Evolutionary conservation across 1,140 invertebrate species (phyloP).

Genomic region (Liolophura sinensis): DNA sequence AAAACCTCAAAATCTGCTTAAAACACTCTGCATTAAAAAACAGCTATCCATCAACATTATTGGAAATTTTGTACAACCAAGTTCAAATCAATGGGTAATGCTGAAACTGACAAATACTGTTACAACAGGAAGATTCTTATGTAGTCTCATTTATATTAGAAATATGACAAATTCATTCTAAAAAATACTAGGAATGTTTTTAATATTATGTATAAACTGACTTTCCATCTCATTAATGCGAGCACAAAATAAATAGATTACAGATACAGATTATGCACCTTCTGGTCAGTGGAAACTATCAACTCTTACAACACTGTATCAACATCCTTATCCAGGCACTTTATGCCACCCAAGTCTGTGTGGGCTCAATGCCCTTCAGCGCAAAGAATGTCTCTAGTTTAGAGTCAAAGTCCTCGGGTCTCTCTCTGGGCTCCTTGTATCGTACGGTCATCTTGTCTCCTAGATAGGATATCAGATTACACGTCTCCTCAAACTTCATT

Average conservation of each 20-base stretch:
- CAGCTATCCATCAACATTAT: no score
- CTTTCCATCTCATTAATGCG: no score
- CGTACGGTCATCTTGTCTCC: constrained; percentile 55
- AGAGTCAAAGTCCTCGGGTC: constrained; percentile 53
- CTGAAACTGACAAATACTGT: background rate
- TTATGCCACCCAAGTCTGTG: constrained; percentile 45
- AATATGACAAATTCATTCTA: no score
- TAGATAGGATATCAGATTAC: constrained; percentile 56
- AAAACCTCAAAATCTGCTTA: no score
- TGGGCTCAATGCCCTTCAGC: constrained; percentile 45
- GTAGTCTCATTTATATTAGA: background rate
- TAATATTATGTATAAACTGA: no score
- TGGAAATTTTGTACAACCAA: no score
- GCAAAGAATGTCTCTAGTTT: constrained; percentile 57
- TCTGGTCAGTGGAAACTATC: background rate
- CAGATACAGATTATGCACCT: background rate
- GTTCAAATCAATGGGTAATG: background rate
- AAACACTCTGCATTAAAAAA: no score
- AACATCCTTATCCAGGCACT: background rate
- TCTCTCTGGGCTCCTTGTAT: constrained; percentile 52
- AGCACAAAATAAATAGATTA: no score
- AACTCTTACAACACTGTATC: background rate
- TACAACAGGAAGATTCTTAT: background rate
- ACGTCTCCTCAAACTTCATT: constrained; percentile 57
- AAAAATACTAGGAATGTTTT: no score